Conservation (phyloP, 2,888 invertebrate genomes). For the Hecatera dysodea region DNA sequence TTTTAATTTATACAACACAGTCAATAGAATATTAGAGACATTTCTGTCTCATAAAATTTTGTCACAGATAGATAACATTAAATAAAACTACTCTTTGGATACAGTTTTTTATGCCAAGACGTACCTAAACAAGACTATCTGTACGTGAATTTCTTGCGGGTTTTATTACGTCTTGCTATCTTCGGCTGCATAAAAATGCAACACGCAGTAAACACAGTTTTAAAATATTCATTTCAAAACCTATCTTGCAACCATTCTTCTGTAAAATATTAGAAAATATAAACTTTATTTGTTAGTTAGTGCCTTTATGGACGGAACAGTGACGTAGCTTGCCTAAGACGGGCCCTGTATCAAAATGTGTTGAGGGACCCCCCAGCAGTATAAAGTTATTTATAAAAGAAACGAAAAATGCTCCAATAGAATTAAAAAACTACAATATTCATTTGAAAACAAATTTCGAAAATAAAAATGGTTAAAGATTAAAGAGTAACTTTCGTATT, state of each 20-base stretch:
- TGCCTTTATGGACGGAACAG: neutral
- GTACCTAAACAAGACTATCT: slow-evolving; percentile 20
- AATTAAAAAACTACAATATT: too few relatives aligned
- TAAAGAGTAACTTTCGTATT: too few relatives aligned
- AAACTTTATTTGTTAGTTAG: neutral
- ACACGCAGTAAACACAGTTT: neutral
- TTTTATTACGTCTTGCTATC: slow-evolving; percentile 20
- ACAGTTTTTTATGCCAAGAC: neutral
- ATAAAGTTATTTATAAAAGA: too few relatives aligned
- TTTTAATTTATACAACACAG: slow-evolving; percentile 7
- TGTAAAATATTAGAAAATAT: neutral
- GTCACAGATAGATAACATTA: neutral
- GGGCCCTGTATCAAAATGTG: too few relatives aligned
- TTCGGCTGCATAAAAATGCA: slow-evolving; percentile 15
- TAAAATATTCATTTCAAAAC: slow-evolving; percentile 7
- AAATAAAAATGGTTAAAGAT: too few relatives aligned
- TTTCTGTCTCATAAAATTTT: neutral
- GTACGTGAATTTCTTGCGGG: neutral
- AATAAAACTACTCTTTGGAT: neutral
- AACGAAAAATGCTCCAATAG: too few relatives aligned
- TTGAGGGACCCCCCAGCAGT: too few relatives aligned
- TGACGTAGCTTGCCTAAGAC: too few relatives aligned
- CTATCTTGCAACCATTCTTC: neutral
- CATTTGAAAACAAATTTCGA: too few relatives aligned
- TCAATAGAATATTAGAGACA: slow-evolving; percentile 1